These are phyloP conservation scores for Notospermus geniculatus DNA, from an alignment of 1,140 invertebrate species.

Conservation along the genomic window DNA sequence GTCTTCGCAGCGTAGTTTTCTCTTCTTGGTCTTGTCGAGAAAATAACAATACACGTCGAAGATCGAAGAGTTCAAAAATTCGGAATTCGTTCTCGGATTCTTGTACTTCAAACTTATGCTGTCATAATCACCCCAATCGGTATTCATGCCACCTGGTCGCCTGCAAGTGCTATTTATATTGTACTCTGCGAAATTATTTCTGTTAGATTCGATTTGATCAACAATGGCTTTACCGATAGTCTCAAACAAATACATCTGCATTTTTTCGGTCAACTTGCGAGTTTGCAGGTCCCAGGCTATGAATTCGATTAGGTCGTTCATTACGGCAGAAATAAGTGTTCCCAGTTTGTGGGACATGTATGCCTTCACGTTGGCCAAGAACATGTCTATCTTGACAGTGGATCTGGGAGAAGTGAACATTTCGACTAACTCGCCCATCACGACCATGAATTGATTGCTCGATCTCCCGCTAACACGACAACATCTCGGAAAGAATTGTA, in stretches of 20 bases:
- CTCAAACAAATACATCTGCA: slow-evolving; percentile 10
- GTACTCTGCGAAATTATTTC: slow-evolving; percentile 8
- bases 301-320: slow-evolving; percentile 8
- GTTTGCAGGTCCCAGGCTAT: slow-evolving; percentile 7
- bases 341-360: slow-evolving; percentile 10
- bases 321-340: slow-evolving; percentile 9
- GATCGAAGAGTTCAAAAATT: slow-evolving; percentile 10
- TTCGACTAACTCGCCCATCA: slow-evolving; percentile 7
- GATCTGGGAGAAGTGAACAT: slow-evolving; percentile 10
- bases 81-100: neutral
- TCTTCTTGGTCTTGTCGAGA: neutral
- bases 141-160: slow-evolving; percentile 8
- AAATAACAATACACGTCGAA: slow-evolving; percentile 5
- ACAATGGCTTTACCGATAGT: slow-evolving; percentile 6
- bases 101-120: slow-evolving; percentile 10
- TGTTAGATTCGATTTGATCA: slow-evolving; percentile 8
- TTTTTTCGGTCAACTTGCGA: slow-evolving; percentile 2
- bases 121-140: neutral
- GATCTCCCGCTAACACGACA: slow-evolving; percentile 3
- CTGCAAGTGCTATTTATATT: slow-evolving; percentile 5
- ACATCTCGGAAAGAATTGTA: slow-evolving; percentile 7
- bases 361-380: slow-evolving; percentile 9
- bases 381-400: slow-evolving; percentile 8
- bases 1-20: slow-evolving; percentile 8
- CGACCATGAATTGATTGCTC: slow-evolving; percentile 8